Percentiles rank a stretch among this genome's conserved stretches.
Conservation (phyloP, 2,797 vertebrate species). For the Artibeus jamaicensis region DNA sequence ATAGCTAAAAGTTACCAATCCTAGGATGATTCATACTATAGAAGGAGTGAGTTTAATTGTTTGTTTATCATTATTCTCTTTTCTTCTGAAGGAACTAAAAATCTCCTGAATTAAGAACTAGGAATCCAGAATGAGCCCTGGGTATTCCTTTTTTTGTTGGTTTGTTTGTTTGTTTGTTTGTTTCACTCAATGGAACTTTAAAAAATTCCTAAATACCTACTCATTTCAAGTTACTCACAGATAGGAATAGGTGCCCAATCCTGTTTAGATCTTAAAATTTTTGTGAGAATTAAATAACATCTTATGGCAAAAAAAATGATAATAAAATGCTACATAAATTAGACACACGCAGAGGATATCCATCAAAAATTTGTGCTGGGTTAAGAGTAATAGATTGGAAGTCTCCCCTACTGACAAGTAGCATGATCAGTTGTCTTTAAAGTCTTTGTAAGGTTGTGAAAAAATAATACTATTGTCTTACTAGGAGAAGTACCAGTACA, state of each 20-base stretch:
- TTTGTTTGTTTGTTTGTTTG: too few species aligned
- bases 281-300: neutral
- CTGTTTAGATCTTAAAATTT: neutral
- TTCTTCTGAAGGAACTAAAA: neutral
- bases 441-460: neutral
- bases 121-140: neutral
- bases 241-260: neutral
- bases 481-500: neutral
- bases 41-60: neutral
- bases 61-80: neutral
- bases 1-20: neutral
- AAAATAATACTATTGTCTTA: neutral
- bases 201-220: neutral
- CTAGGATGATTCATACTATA: neutral
- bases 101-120: neutral
- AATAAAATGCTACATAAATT: neutral
- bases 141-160: neutral
- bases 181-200: neutral
- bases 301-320: neutral
- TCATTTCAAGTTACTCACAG: neutral
- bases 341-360: neutral
- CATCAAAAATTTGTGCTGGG: neutral
- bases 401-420: neutral
- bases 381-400: neutral
- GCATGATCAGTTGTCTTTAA: neutral